Evolutionary conservation across 1,140 invertebrate genomes (phyloP).

Genomic region (Euwallacea fornicatus): DNA sequence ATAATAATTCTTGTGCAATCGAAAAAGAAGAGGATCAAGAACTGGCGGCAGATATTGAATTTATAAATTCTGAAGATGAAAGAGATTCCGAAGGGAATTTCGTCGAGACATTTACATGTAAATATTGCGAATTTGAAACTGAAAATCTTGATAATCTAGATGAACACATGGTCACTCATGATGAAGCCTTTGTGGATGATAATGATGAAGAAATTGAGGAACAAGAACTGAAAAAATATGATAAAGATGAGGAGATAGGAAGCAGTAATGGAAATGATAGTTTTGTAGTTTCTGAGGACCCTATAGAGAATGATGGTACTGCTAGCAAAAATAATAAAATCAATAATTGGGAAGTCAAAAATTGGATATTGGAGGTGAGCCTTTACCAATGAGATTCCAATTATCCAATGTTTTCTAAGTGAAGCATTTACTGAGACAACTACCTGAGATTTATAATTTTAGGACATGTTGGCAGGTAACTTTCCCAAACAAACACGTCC

Average conservation of each 20-base stretch:
- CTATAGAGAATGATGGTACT: no score
- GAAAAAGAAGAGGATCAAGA: no score
- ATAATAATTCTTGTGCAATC: no score
- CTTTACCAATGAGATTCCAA: not conserved
- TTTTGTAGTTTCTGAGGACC: no score
- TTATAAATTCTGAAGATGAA: not conserved
- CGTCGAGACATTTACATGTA: conserved; percentile 30
- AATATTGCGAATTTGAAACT: conserved; percentile 34
- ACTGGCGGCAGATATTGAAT: not conserved
- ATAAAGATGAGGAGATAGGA: no score
- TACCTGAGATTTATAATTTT: not conserved
- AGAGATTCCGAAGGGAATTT: not conserved
- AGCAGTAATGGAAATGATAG: no score
- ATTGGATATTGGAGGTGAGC: not conserved
- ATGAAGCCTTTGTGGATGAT: conserved; percentile 24
- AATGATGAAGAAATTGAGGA: conserved; percentile 10
- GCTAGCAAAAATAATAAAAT: no score
- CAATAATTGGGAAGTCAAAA: no score
- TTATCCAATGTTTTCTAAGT: not conserved
- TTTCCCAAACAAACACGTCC: conserved; percentile 7
- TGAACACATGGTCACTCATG: conserved; percentile 35
- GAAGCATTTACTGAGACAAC: not conserved
- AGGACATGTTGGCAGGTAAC: not conserved
- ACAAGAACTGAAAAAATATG: no score
- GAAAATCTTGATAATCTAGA: conserved; percentile 34